Evolutionary conservation across 2,113 vertebrate species (phyloP), one percentile per base, ranked within the genome.

Genomic region (Cyphomyrus plagiostoma): DNA sequence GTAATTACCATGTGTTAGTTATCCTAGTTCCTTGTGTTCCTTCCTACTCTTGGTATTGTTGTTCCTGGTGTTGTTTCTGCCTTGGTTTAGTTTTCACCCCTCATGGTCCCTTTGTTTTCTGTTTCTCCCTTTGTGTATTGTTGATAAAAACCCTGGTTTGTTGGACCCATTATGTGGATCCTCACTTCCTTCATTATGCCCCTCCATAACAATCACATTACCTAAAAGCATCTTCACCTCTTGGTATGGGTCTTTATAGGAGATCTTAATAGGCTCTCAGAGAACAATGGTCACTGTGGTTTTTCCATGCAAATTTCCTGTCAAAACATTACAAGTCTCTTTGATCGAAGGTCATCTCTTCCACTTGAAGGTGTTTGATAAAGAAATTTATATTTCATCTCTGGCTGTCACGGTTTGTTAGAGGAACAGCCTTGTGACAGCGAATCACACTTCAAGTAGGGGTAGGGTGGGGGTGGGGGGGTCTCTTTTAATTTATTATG

Each of bases 271-370:
- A 95, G 95, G 93, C 95, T 94, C 93, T 94, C 92, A 92, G 90
- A 83, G 93, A 93, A 93, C 90, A 93, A 92, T 96, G 95, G 93
- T 90, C 94, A 91, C 94, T 93, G 92, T 92, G 94, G 95, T 96
- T 94, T 95, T 94, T 93, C 92, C 93, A 98, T 98, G 97, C 96
- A 98, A 97, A 98, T 98, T 96, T 96, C 90, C 94, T 96, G 97
- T 98, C 96, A 98, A 95, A 95, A 96, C 95, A 98, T 97, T 96
- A 97, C 97, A 97, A 92, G 83, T 92, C 91, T 90, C 89, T 92
- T 94, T 98, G 97, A 98, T 98, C 96, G 98, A 98, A 98, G 97
- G 97, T 98, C 97, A 98, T 93, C 92, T 92, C 94, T 96, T 94
- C 94, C 97, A 97, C 96, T 93, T 97, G 96, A 97, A 96, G 95